Conservation (phyloP, 2,888 invertebrate genomes). For the Malthinus seriepunctatus region DNA sequence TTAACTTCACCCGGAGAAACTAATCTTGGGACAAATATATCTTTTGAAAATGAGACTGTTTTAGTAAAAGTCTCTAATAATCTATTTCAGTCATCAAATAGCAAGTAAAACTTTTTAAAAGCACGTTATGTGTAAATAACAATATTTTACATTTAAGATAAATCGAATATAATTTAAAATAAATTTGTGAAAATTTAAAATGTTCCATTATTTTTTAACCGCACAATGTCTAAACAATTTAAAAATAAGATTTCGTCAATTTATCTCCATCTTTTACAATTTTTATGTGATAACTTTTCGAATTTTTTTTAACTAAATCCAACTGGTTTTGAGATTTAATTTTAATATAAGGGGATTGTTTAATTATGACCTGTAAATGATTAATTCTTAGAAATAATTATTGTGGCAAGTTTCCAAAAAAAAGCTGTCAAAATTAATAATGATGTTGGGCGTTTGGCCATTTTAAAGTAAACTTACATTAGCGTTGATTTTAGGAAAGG, state of each 20-base stretch:
- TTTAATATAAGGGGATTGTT: too few species aligned
- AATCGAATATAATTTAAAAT: constrained; percentile 7
- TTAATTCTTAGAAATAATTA: too few species aligned
- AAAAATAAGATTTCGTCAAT: constrained; percentile 3
- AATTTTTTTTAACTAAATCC: too few species aligned
- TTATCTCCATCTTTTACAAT: background rate
- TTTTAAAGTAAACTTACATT: too few species aligned
- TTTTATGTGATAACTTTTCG: too few species aligned
- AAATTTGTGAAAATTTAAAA: constrained; percentile 5
- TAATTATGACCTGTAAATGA: too few species aligned
- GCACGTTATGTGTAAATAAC: constrained; percentile 21
- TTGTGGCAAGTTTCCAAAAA: too few species aligned
- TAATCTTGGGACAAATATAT: constrained; percentile 31
- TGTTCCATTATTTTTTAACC: constrained; percentile 1
- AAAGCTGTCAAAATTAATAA: too few species aligned
- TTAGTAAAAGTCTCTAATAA: constrained; percentile 28
- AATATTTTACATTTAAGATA: constrained; percentile 12
- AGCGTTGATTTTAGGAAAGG: too few species aligned
- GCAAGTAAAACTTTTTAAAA: constrained; percentile 20
- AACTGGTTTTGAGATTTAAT: too few species aligned
- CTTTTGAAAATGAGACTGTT: constrained; percentile 30
- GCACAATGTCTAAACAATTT: constrained; percentile 1
- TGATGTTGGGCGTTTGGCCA: too few species aligned
- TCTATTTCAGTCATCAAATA: constrained; percentile 28
- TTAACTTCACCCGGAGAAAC: constrained; percentile 26